Conservation (phyloP, 2,888 invertebrate genomes). For the Adelphocoris suturalis region DNA sequence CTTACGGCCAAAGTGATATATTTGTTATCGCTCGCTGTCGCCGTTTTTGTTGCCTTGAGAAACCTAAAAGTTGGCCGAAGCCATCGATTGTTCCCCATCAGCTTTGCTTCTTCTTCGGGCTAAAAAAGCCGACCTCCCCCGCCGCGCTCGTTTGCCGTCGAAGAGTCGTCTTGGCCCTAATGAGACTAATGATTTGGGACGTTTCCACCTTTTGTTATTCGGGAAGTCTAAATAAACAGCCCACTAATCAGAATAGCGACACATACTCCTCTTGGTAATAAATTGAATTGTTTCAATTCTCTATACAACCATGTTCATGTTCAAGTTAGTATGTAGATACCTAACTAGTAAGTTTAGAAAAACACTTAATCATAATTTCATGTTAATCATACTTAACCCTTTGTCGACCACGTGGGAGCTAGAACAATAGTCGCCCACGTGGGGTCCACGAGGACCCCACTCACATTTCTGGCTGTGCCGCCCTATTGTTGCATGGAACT, state of each 20-base stretch:
- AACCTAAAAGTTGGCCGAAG: slow-evolving; percentile 51
- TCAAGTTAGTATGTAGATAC: too few species aligned
- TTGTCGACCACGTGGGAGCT: too few species aligned
- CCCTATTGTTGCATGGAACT: too few species aligned
- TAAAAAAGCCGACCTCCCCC: background rate
- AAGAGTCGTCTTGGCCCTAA: slow-evolving; percentile 3
- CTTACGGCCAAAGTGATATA: slow-evolving; percentile 46
- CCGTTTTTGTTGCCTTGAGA: slow-evolving; percentile 46
- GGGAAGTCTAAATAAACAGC: background rate
- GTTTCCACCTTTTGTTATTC: background rate
- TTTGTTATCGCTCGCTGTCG: slow-evolving; percentile 51
- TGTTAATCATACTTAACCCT: too few species aligned
- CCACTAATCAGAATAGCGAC: background rate
- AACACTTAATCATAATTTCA: too few species aligned
- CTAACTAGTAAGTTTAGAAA: too few species aligned
- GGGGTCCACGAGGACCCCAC: too few species aligned
- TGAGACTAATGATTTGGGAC: slow-evolving; percentile 10
- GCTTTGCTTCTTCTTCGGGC: background rate
- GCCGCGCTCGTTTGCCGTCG: background rate
- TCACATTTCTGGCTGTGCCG: too few species aligned
- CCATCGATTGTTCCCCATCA: slow-evolving; percentile 52
- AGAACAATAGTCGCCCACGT: too few species aligned
- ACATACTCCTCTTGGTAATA: too few species aligned
- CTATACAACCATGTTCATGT: too few species aligned
- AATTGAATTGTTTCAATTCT: too few species aligned